A percentile compares a stretch with the other conserved stretches of the same genome.
Evolutionary conservation across 2,113 vertebrate species (phyloP).

Genomic region (Cynocephalus volans): DNA sequence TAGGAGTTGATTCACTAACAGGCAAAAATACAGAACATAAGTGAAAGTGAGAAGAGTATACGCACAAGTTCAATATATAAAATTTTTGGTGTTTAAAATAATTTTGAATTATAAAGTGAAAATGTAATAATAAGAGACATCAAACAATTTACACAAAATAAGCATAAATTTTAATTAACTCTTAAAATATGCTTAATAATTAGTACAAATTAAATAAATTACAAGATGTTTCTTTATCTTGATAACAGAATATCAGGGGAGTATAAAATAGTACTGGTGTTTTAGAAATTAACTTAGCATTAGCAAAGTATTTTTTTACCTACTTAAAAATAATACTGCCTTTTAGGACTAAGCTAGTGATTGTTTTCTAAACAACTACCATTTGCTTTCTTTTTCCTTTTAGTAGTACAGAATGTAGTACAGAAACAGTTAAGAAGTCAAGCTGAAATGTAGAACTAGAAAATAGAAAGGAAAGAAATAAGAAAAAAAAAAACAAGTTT

Average conservation of each 20-base stretch:
- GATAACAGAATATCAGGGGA: not conserved
- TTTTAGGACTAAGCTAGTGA: not conserved
- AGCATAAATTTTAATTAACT: not conserved
- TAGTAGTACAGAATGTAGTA: not conserved
- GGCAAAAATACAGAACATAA: not conserved
- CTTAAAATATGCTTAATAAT: not conserved
- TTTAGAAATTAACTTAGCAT: constrained; percentile 46
- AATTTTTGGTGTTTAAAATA: constrained; percentile 30
- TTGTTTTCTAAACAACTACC: not conserved
- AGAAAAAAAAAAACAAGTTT: not conserved
- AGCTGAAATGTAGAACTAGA: not conserved
- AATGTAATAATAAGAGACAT: not conserved
- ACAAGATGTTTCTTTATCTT: not conserved
- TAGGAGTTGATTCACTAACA: not conserved
- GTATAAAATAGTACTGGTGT: not conserved
- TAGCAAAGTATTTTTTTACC: not conserved
- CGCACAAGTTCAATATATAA: not conserved
- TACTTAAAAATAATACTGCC: not conserved
- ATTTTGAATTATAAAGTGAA: not conserved
- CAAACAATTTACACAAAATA: not conserved
- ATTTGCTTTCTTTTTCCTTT: not conserved
- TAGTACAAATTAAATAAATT: constrained; percentile 5
- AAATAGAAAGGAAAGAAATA: not conserved
- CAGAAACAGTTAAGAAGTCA: not conserved
- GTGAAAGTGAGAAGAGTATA: not conserved